Conservation (phyloP, 2,113 vertebrate genomes). For the Addax nasomaculatus region DNA sequence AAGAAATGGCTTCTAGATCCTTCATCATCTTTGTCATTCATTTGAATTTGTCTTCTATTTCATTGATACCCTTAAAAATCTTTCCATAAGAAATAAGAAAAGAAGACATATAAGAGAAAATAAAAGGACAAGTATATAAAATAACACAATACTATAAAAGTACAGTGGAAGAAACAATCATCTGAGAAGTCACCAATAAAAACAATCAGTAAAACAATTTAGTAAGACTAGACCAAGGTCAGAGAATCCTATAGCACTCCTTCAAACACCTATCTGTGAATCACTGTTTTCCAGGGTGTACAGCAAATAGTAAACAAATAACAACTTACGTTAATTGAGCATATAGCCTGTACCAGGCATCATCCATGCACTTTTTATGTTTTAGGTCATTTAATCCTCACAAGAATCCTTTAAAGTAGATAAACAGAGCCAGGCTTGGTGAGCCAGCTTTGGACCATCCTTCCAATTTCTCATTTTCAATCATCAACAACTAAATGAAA, state of each 20-base stretch:
- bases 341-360: background rate
- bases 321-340: background rate
- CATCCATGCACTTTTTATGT: background rate
- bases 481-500: conserved; percentile 41
- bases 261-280: background rate
- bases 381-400: background rate
- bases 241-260: background rate
- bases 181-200: background rate
- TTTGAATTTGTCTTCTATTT: background rate
- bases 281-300: background rate
- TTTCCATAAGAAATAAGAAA: background rate
- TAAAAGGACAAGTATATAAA: background rate
- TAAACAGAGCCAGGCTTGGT: background rate
- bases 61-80: background rate
- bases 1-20: background rate
- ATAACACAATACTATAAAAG: background rate
- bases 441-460: background rate
- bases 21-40: background rate
- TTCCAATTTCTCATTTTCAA: background rate
- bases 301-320: background rate
- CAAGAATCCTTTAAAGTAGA: background rate
- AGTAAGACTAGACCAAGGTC: background rate
- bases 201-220: background rate
- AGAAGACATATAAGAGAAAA: background rate
- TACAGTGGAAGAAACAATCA: background rate